These are phyloP conservation scores for Cricetomys ansorgei DNA, from an alignment of 2,113 vertebrate genomes.

Conservation along the genomic window DNA sequence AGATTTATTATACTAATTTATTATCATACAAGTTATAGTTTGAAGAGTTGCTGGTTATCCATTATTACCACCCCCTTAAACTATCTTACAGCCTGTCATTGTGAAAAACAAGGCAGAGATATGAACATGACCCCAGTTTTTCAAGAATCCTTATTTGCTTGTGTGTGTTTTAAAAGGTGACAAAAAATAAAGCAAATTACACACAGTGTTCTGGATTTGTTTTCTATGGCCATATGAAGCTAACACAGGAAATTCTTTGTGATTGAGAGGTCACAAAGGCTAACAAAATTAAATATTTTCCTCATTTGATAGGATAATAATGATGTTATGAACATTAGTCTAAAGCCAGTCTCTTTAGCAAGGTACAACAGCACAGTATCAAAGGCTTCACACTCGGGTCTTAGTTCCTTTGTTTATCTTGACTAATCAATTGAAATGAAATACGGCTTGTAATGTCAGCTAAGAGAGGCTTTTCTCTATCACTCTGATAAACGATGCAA, in stretches of 20 bases:
- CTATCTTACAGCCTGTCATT: conserved; percentile 42
- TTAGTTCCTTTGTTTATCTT: neutral
- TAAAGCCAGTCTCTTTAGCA: neutral
- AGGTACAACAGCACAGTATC: neutral
- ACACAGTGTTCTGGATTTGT: neutral
- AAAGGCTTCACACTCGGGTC: neutral
- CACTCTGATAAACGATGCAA: neutral
- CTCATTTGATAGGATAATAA: neutral
- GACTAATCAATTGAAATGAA: neutral
- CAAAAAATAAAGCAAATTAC: conserved; percentile 19
- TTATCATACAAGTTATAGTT: conserved; percentile 47
- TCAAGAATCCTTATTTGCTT: neutral
- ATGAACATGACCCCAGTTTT: neutral
- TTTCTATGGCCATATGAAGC: neutral
- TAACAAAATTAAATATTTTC: neutral
- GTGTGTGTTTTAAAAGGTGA: conserved; percentile 22
- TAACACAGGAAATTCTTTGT: conserved; percentile 11
- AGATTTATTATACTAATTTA: conserved; percentile 70
- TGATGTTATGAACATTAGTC: neutral
- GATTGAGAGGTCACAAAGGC: neutral
- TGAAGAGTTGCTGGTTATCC: conserved; percentile 47
- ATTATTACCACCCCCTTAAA: conserved; percentile 30
- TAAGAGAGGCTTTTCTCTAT: neutral
- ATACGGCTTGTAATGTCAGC: neutral
- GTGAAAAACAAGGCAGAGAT: conserved; percentile 16